These are phyloP conservation scores for Pseudococcus viburni DNA, from an alignment of 2,888 invertebrate genomes.

Conservation along the genomic window DNA sequence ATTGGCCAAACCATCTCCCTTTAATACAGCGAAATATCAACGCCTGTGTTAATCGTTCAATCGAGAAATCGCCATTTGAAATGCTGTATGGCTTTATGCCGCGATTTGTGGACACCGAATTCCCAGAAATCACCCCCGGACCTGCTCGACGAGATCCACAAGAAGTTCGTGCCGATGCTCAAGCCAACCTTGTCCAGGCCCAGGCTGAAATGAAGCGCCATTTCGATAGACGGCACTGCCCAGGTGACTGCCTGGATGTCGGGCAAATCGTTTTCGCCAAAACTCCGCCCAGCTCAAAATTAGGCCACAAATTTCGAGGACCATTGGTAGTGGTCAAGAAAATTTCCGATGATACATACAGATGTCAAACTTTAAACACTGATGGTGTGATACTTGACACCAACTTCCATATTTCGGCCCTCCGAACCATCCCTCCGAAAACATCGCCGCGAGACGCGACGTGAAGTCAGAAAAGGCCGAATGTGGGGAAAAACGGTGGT, in stretches of 20 bases:
- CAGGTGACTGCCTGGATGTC: neutral
- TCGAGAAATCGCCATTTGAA: neutral
- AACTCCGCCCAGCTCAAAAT: neutral
- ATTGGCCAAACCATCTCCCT: neutral
- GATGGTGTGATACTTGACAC: no score
- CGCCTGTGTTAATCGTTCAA: neutral
- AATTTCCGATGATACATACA: neutral
- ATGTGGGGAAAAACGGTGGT: no score
- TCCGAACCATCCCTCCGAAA: no score
- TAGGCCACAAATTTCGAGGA: neutral
- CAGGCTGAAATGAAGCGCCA: neutral
- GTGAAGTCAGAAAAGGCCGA: no score
- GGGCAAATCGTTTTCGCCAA: slow-evolving; percentile 27
- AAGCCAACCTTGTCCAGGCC: neutral
- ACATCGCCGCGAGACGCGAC: no score
- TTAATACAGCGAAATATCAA: slow-evolving; percentile 44
- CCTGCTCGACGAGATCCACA: neutral
- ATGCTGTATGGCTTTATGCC: neutral
- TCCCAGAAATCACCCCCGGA: neutral
- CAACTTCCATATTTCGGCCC: no score
- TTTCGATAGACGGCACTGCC: neutral
- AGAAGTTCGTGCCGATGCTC: neutral
- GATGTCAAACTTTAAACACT: no score
- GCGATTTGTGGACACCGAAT: neutral
- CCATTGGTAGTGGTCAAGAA: neutral